Percentiles rank a stretch among this genome's conserved stretches.
Conservation (phyloP, 2,888 invertebrate species). For the Pasiphila rectangulata region DNA sequence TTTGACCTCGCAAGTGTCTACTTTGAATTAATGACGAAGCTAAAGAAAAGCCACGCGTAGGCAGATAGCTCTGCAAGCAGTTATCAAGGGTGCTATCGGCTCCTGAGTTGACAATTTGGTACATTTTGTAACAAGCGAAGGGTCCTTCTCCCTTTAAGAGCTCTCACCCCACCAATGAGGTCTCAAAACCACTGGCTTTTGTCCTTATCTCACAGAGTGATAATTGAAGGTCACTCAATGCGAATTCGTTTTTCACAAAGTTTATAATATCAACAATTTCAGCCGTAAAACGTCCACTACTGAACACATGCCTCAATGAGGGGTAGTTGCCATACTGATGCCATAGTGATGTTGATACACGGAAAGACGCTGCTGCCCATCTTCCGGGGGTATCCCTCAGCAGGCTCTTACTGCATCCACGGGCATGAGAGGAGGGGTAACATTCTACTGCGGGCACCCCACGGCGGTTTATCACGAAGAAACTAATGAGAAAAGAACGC, state of each 20-base stretch:
- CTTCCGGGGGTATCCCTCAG: no score
- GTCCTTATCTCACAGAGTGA: slow-evolving; percentile 54
- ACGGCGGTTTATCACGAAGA: no score
- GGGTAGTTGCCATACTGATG: no score
- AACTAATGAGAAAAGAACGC: no score
- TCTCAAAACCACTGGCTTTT: slow-evolving; percentile 57
- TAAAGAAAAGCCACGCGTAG: slow-evolving; percentile 26
- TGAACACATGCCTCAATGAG: no score
- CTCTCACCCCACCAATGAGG: slow-evolving; percentile 50
- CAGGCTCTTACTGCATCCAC: no score
- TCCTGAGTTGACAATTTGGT: slow-evolving; percentile 66
- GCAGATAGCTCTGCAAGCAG: slow-evolving; percentile 38
- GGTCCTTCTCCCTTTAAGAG: slow-evolving; percentile 45
- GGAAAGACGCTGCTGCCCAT: no score
- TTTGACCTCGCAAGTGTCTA: slow-evolving; percentile 3
- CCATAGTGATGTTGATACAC: no score
- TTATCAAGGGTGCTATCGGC: slow-evolving; percentile 57
- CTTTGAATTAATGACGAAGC: slow-evolving; percentile 23
- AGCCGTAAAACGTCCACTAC: no score
- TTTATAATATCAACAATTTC: slow-evolving; percentile 25
- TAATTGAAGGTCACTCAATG: slow-evolving; percentile 54
- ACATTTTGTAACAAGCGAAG: slow-evolving; percentile 63
- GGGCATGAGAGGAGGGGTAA: no score
- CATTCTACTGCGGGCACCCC: no score
- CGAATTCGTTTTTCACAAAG: slow-evolving; percentile 44